Evolutionary conservation across 2,797 vertebrate genomes (phyloP).

Genomic region (Artibeus lituratus): DNA sequence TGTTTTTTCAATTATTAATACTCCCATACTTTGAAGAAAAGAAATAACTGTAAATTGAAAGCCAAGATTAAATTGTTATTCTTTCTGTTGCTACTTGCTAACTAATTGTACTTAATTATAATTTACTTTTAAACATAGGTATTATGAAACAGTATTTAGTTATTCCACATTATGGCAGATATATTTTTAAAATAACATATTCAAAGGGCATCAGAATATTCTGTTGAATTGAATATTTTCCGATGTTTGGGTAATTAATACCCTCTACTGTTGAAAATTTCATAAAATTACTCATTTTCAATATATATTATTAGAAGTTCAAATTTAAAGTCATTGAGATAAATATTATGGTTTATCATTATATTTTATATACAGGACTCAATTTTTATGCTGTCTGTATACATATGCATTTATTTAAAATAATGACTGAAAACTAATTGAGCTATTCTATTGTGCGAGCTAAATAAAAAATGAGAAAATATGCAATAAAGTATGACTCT

Average conservation of each 20-base stretch:
- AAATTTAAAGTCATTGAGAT: constrained; percentile 45
- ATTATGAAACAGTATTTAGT: constrained; percentile 65
- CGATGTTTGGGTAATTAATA: constrained; percentile 17
- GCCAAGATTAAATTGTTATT: constrained; percentile 55
- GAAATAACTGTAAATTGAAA: constrained; percentile 45
- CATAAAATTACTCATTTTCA: constrained; percentile 52
- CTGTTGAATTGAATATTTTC: constrained; percentile 67
- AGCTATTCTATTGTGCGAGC: not conserved
- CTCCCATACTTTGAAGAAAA: not conserved
- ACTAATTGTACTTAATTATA: constrained; percentile 68
- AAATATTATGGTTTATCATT: constrained; percentile 37
- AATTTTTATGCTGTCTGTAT: not conserved
- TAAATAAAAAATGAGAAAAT: constrained; percentile 3
- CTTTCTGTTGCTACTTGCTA: constrained; percentile 57
- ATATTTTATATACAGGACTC: not conserved
- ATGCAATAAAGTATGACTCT: constrained; percentile 31
- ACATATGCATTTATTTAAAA: not conserved
- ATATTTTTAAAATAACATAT: constrained; percentile 43
- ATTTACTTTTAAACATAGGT: constrained; percentile 61
- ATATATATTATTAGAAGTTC: constrained; percentile 2
- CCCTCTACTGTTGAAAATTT: not conserved
- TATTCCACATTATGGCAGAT: constrained; percentile 66
- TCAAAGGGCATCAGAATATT: constrained; percentile 65
- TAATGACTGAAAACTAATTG: constrained; percentile 20
- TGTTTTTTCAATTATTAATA: constrained; percentile 7